A percentile compares a stretch with the other conserved stretches of the same genome.
Conservation (phyloP, 2,888 invertebrate genomes). For the Mesoligia furuncula region DNA sequence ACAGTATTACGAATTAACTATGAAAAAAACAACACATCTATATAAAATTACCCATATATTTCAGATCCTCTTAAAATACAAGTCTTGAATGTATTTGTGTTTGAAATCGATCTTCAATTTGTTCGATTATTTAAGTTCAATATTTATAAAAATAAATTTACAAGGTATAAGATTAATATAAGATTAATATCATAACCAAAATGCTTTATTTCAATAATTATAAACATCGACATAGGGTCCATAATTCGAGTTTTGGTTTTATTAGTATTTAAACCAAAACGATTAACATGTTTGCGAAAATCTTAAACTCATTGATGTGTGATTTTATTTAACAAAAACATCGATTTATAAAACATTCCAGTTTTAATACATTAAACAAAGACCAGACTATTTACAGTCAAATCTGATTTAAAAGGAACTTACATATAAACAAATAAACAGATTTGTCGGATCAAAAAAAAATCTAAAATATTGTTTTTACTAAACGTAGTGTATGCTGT, state of each 20-base stretch:
- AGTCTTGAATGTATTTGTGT: slow-evolving; percentile 46
- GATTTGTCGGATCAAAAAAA: not conserved
- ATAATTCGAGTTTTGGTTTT: not conserved
- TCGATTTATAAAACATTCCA: not conserved
- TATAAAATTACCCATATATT: slow-evolving; percentile 60
- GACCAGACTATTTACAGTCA: not conserved
- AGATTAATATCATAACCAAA: not conserved
- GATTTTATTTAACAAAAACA: not conserved
- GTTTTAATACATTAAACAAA: not conserved
- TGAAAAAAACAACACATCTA: slow-evolving; percentile 37
- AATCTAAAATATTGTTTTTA: not conserved
- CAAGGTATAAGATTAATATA: not conserved
- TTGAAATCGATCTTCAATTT: slow-evolving; percentile 5
- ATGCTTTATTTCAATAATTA: not conserved
- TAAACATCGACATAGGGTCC: not conserved
- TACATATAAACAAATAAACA: not conserved
- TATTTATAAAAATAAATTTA: not conserved
- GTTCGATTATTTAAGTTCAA: not conserved
- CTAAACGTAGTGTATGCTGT: not conserved
- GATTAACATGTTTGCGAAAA: not conserved
- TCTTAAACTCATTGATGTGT: not conserved
- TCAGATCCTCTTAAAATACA: slow-evolving; percentile 54
- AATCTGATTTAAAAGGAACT: not conserved
- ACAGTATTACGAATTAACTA: not conserved
- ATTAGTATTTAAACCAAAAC: not conserved